Percentiles rank a stretch among this genome's conserved stretches.
Evolutionary conservation across 2,113 vertebrate genomes (phyloP).

Genomic region (Anoura caudifer): DNA sequence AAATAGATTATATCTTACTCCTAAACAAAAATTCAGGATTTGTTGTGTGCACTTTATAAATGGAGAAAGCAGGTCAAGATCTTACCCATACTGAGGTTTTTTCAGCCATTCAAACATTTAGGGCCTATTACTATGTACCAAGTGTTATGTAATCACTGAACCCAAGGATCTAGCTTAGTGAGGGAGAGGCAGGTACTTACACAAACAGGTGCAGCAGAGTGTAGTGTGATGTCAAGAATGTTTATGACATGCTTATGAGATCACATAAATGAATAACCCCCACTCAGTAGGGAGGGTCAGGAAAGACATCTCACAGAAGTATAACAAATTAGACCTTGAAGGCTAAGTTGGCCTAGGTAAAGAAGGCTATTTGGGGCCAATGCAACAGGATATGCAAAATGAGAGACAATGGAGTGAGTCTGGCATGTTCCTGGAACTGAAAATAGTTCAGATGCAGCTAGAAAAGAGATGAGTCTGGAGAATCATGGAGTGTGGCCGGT

Average conservation of each 20-base stretch:
- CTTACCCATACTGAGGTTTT: neutral
- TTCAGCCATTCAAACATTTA: neutral
- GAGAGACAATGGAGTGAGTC: neutral
- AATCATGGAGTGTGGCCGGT: neutral
- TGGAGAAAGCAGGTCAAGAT: neutral
- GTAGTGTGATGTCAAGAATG: neutral
- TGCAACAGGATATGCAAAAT: neutral
- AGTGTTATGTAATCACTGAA: neutral
- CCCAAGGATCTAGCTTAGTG: neutral
- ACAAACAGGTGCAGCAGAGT: neutral
- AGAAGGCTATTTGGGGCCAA: neutral
- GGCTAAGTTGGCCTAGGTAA: neutral
- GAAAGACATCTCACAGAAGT: neutral
- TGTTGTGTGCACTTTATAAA: neutral
- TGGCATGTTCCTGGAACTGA: neutral
- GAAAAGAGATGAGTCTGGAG: neutral
- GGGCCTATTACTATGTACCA: neutral
- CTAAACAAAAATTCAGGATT: neutral
- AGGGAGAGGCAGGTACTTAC: neutral
- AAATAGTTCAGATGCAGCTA: neutral
- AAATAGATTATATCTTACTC: neutral
- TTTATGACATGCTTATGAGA: neutral
- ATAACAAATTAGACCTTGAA: neutral
- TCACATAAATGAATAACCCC: neutral
- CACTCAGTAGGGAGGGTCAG: neutral